These are phyloP conservation scores for Leguminivora glycinivorella DNA, from an alignment of 1,140 invertebrate species.

Conservation along the genomic window DNA sequence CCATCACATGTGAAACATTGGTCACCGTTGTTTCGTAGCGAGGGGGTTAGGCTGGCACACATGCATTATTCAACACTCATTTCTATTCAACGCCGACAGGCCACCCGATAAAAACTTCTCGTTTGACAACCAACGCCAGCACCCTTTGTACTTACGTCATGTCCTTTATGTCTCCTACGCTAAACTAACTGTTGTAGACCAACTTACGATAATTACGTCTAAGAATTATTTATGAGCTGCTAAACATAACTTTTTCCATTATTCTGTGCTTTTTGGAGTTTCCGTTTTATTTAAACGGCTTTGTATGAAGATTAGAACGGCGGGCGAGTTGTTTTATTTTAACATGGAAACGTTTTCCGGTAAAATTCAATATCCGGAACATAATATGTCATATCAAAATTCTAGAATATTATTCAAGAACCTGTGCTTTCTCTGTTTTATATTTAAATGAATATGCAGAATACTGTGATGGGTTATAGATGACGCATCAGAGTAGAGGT, in stretches of 20 bases:
- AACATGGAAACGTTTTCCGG: not conserved
- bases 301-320: conserved; percentile 29
- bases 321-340: not conserved
- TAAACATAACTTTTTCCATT: not conserved
- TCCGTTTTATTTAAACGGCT: not conserved
- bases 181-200: conserved; percentile 39
- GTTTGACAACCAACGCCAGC: conserved; percentile 74
- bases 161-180: conserved; percentile 42
- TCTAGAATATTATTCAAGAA: not conserved
- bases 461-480: not conserved
- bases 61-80: conserved; percentile 77
- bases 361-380: not conserved
- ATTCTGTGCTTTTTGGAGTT: not conserved
- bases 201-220: conserved; percentile 1
- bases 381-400: not conserved
- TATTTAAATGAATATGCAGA: not conserved
- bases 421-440: not conserved
- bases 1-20: conserved; percentile 21
- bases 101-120: conserved; percentile 76
- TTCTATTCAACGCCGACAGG: conserved; percentile 73
- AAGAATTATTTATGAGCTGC: conserved; percentile 11
- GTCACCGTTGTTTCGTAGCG: conserved; percentile 29
- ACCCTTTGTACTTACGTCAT: conserved; percentile 74
- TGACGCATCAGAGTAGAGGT: conserved; percentile 30
- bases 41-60: conserved; percentile 45